Conservation (phyloP, 2,888 invertebrate species). For the Phaonia tiefii region DNA sequence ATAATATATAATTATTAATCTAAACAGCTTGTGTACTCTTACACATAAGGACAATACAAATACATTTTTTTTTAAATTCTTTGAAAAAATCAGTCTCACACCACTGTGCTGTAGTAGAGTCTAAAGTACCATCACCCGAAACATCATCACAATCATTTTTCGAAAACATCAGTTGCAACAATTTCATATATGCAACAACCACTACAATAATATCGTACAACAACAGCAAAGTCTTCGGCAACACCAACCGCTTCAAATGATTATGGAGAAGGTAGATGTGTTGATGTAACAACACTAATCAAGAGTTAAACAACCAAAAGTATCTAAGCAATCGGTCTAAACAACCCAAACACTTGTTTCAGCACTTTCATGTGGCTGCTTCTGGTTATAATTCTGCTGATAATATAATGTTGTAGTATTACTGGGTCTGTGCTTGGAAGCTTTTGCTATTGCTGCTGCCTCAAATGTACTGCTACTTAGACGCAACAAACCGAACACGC, state of each 20-base stretch:
- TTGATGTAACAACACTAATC: conserved; percentile 2
- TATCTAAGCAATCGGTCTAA: conserved; percentile 48
- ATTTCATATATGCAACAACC: conserved; percentile 10
- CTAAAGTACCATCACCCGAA: too few relatives aligned
- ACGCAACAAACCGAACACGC: neutral
- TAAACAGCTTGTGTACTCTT: too few relatives aligned
- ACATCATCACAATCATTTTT: too few relatives aligned
- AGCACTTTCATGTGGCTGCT: neutral
- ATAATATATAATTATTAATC: too few relatives aligned
- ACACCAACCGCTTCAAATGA: neutral
- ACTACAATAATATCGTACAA: conserved; percentile 28
- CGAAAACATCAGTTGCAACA: too few relatives aligned
- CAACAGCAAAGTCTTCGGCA: too few relatives aligned
- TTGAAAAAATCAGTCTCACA: too few relatives aligned
- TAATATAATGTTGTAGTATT: neutral
- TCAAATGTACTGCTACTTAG: neutral
- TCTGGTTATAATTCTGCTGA: neutral
- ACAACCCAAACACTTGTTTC: conserved; percentile 65
- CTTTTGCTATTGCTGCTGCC: neutral
- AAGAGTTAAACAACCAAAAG: conserved; percentile 41
- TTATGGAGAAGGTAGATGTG: too few relatives aligned
- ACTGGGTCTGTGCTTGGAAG: too few relatives aligned
- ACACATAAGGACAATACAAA: too few relatives aligned
- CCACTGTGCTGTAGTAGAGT: too few relatives aligned
- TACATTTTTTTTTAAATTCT: too few relatives aligned